Evolutionary conservation across 2,797 vertebrate genomes (phyloP), one percentile per base, ranked within the genome.

Genomic region (Paguma larvata): DNA sequence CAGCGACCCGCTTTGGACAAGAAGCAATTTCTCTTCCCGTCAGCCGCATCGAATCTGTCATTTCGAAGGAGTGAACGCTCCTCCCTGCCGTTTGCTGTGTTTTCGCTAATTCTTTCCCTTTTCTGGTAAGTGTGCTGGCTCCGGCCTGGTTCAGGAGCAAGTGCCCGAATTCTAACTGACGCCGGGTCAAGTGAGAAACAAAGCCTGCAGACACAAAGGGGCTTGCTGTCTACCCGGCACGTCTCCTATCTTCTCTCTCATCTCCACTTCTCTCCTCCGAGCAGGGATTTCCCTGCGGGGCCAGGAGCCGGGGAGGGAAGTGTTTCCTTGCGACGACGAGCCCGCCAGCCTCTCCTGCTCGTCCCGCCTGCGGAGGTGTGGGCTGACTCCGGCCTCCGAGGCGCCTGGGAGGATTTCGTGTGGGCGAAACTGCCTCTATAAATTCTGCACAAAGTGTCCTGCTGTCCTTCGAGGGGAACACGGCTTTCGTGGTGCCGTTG

Each of bases 161-260:
- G 56, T 51, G 70, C 85, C 62, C n/a, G 59, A 67, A 59, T 53
- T 16, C 67, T 12, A 62, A 73, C 32, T n/a, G 32, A 38, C 7
- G 30, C 34, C 63, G 68, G 41, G 23, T 38, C 59, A 27, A 3
- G 30, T 44, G 65, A 46, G 70, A 82, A 41, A n/a, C 5, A n/a
- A 25, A 84, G n/a, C 32, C 27, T 44, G 12, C 32, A 12, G 30
- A 56, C 15, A 1, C 10, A 59, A 34, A 18, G 32, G 53, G n/a
- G 6, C 62, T 77, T 75, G 32, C 6, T 0, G 5, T 34, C 14
- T 2, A 0, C 56, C 15, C 23, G 30, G n/a, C 41, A 2, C 19
- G 30, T 5, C 25, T 75, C 38, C 53, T 62, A 2, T 75, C 8
- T 19, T 18, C 38, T n/a, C 8, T 19, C 79, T 41, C 41, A 30